Percentiles rank a stretch among this genome's conserved stretches.
Conservation (phyloP, 2,888 invertebrate genomes). For the Hoplodrina blanda region DNA sequence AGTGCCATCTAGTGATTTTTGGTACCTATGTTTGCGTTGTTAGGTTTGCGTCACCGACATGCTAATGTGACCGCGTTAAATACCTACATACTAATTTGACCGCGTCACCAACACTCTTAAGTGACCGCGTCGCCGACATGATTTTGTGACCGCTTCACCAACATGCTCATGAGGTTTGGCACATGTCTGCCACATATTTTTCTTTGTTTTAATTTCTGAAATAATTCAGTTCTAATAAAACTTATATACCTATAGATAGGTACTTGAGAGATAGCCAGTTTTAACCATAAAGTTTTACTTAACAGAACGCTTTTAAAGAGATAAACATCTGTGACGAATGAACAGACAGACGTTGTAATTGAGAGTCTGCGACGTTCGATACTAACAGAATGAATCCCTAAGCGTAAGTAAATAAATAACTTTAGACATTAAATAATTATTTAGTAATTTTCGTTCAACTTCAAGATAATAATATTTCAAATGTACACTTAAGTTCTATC, state of each 20-base stretch:
- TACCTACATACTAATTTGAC: too few species aligned
- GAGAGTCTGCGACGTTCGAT: slow-evolving; percentile 1
- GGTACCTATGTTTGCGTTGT: too few species aligned
- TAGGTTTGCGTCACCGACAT: too few species aligned
- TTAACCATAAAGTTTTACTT: not conserved
- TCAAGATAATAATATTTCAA: slow-evolving; percentile 4
- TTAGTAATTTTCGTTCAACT: not conserved
- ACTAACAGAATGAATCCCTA: not conserved
- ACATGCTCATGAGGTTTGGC: too few species aligned
- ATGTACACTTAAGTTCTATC: not conserved
- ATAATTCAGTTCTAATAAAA: too few species aligned
- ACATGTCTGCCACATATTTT: too few species aligned
- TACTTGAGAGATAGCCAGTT: not conserved
- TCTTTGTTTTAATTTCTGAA: too few species aligned
- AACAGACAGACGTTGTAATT: not conserved
- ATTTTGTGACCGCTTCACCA: too few species aligned
- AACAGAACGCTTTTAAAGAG: not conserved
- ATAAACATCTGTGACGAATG: slow-evolving; percentile 23
- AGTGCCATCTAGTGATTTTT: not conserved
- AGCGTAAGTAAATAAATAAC: slow-evolving; percentile 5
- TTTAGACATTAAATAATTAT: slow-evolving; percentile 8
- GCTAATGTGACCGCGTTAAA: too few species aligned
- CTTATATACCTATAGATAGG: too few species aligned
- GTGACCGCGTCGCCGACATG: too few species aligned
- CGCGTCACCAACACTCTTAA: too few species aligned